A percentile compares a stretch with the other conserved stretches of the same genome.
These are phyloP conservation scores for Melanotaenia parkinsoni DNA, from an alignment of 2,797 vertebrate genomes.

Conservation along the genomic window DNA sequence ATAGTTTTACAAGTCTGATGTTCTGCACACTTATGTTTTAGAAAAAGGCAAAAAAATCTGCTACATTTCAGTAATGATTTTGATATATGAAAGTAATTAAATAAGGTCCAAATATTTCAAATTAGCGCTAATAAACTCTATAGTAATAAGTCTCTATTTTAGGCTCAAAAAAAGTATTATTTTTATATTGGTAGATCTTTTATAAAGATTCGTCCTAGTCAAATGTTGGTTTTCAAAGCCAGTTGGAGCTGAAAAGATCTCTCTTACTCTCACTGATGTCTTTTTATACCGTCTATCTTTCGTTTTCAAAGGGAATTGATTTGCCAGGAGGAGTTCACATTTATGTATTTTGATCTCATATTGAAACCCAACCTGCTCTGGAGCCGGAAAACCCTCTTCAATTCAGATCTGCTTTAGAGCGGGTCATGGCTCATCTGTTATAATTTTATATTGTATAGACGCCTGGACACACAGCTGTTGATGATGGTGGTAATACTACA, in stretches of 20 bases:
- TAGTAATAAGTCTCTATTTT: background rate
- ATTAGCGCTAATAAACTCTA: background rate
- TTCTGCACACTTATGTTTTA: background rate
- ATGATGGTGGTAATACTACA: background rate
- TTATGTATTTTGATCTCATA: background rate
- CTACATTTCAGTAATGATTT: background rate
- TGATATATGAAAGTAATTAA: background rate
- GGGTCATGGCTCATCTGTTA: background rate
- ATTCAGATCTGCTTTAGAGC: background rate
- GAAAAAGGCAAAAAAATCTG: background rate
- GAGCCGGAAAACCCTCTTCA: background rate
- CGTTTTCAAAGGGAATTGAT: background rate
- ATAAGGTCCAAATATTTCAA: background rate
- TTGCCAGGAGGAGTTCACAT: background rate
- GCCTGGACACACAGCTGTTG: background rate
- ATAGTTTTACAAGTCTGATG: background rate
- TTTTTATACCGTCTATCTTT: background rate
- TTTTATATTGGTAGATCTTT: too few species aligned
- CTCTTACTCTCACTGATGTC: too few species aligned
- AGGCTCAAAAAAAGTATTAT: too few species aligned
- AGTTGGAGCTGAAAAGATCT: background rate
- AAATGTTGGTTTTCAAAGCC: too few species aligned
- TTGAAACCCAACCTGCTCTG: background rate
- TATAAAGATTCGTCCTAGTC: too few species aligned
- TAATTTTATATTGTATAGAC: background rate